Conservation (phyloP, 2,113 vertebrate species). For the Lepus timidus region DNA sequence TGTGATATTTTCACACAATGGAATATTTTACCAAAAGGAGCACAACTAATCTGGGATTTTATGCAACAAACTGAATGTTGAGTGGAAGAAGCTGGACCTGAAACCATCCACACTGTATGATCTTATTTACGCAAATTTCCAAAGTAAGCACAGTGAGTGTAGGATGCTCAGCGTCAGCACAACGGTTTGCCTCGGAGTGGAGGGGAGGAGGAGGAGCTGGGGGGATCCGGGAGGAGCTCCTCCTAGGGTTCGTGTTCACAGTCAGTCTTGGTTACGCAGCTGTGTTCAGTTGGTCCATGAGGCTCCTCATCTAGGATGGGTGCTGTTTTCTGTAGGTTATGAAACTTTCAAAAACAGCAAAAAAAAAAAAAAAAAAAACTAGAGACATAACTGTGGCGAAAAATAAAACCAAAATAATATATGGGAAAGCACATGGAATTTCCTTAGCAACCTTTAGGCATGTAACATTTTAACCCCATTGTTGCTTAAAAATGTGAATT, state of each 20-base stretch:
- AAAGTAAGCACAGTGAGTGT: neutral
- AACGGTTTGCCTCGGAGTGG: neutral
- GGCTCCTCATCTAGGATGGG: neutral
- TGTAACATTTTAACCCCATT: too few species aligned
- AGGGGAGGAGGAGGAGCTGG: too few species aligned
- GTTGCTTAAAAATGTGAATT: neutral
- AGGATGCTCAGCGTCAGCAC: rapidly evolving
- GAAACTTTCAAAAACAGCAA: neutral
- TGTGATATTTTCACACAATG: constrained; percentile 3
- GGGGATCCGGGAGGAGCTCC: neutral
- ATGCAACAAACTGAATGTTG: neutral
- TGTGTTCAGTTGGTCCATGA: rapidly evolving
- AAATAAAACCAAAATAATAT: neutral
- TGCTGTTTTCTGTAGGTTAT: neutral
- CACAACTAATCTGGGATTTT: neutral
- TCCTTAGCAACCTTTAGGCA: neutral
- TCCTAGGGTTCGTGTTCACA: rapidly evolving
- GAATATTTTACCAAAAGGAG: neutral
- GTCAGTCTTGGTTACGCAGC: neutral
- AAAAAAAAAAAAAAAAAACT: neutral
- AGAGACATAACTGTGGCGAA: neutral
- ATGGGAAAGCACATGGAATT: neutral
- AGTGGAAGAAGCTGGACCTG: neutral
- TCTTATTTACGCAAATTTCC: neutral
- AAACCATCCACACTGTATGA: neutral